Evolutionary conservation across 2,888 invertebrate genomes (phyloP).

Genomic region (Neoascia interrupta): DNA sequence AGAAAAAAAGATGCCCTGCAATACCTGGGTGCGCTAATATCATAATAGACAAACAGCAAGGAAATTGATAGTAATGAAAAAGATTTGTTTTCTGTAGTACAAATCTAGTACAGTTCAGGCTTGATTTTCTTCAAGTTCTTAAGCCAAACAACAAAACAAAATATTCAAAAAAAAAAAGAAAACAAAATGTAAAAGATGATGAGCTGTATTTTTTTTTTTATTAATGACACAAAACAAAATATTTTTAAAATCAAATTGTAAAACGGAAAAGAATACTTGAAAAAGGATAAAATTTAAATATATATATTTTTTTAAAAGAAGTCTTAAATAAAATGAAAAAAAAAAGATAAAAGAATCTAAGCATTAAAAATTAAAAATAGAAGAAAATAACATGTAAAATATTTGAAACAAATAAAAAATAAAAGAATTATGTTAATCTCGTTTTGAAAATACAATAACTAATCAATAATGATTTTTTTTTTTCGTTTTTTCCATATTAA

Average conservation of each 20-base stretch:
- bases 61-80: too few species aligned
- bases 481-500: slow-evolving; percentile 22
- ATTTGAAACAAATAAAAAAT: slow-evolving; percentile 41
- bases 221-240: slow-evolving; percentile 61
- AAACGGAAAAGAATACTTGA: too few species aligned
- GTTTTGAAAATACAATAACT: background rate
- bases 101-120: too few species aligned
- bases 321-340: too few species aligned
- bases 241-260: slow-evolving; percentile 62
- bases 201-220: slow-evolving; percentile 64
- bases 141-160: background rate
- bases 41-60: too few species aligned
- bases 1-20: too few species aligned
- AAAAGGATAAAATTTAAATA: too few species aligned
- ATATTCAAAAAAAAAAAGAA: slow-evolving; percentile 10
- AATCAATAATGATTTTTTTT: slow-evolving; percentile 5
- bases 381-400: slow-evolving; percentile 49
- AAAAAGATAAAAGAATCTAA: too few species aligned
- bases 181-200: slow-evolving; percentile 29
- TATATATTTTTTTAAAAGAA: too few species aligned
- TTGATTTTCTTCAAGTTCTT: background rate
- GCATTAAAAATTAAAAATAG: too few species aligned
- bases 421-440: slow-evolving; percentile 31
- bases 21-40: too few species aligned
- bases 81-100: too few species aligned